A percentile compares a stretch with the other conserved stretches of the same genome.
Evolutionary conservation across 1,140 invertebrate genomes (phyloP).

Genomic region (Leptonema lineaticorne): DNA sequence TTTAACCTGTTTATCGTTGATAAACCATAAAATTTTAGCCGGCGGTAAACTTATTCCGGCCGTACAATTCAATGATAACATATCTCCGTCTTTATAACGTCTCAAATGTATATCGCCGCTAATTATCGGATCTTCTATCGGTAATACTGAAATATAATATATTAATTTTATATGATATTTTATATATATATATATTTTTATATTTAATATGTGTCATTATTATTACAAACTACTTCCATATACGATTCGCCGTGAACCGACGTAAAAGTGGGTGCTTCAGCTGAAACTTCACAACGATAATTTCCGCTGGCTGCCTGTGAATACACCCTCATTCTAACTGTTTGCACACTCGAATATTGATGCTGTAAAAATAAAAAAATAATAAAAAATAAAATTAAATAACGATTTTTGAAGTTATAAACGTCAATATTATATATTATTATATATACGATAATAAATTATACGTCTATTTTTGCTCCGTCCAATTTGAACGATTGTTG

Average conservation of each 20-base stretch:
- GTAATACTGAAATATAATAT: constrained; percentile 59
- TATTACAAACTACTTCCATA: constrained; percentile 69
- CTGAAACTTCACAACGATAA: constrained; percentile 72
- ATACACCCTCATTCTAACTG: constrained; percentile 61
- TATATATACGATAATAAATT: constrained; percentile 46
- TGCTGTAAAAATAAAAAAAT: constrained; percentile 45
- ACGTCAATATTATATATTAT: no score
- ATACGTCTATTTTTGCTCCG: constrained; percentile 69
- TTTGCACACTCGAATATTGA: constrained; percentile 55
- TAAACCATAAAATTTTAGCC: constrained; percentile 70
- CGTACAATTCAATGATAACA: constrained; percentile 72
- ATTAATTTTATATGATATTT: not conserved
- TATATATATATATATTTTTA: no score
- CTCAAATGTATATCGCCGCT: constrained; percentile 64
- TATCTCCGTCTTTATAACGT: constrained; percentile 71
- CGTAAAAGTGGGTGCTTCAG: constrained; percentile 67
- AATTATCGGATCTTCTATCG: constrained; percentile 68
- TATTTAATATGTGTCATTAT: no score
- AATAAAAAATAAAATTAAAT: not conserved
- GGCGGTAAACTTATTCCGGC: constrained; percentile 70
- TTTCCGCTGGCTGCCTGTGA: constrained; percentile 63
- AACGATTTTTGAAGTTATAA: not conserved
- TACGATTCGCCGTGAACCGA: constrained; percentile 61
- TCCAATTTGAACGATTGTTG: constrained; percentile 63
- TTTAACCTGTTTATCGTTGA: constrained; percentile 68